A percentile compares a stretch with the other conserved stretches of the same genome.
phyloP scores from a whole-genome alignment of 2,888 invertebrate genomes.

The Nymphalis polychloros region DNA sequence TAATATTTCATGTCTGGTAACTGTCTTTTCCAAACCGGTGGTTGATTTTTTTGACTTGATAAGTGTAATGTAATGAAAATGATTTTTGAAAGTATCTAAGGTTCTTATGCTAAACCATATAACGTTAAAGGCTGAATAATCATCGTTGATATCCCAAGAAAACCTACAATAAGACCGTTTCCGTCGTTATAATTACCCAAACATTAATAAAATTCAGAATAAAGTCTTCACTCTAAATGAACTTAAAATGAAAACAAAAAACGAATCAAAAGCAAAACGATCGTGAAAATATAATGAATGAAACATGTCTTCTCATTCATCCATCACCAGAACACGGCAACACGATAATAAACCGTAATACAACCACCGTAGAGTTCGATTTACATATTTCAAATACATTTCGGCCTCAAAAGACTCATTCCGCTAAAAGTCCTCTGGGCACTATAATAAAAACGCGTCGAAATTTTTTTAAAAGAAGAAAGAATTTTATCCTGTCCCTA shows the following conservation, averaged over 20 bases:
- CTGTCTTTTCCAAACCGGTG: too few species aligned
- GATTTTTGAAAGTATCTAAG: background rate
- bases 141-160: too few species aligned
- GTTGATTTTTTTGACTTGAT: too few species aligned
- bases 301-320: conserved; percentile 33
- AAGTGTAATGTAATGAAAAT: background rate
- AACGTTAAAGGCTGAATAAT: too few species aligned
- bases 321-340: conserved; percentile 25
- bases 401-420: conserved; percentile 44
- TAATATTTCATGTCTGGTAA: too few species aligned
- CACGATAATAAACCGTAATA: conserved; percentile 2
- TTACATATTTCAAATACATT: conserved; percentile 34
- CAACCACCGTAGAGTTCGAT: conserved; percentile 19
- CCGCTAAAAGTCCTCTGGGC: conserved; percentile 48
- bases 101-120: too few species aligned
- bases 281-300: conserved; percentile 36
- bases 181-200: conserved; percentile 2
- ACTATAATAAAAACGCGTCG: conserved; percentile 48
- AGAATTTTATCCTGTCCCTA: conserved; percentile 42
- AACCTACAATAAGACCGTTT: background rate
- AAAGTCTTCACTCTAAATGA: conserved; percentile 27
- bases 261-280: conserved; percentile 30
- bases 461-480: conserved; percentile 46
- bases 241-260: conserved; percentile 32
- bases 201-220: background rate